Percentiles rank a stretch among this genome's conserved stretches.
Conservation (phyloP, 2,113 vertebrate genomes). For the Apeltes quadracus region DNA sequence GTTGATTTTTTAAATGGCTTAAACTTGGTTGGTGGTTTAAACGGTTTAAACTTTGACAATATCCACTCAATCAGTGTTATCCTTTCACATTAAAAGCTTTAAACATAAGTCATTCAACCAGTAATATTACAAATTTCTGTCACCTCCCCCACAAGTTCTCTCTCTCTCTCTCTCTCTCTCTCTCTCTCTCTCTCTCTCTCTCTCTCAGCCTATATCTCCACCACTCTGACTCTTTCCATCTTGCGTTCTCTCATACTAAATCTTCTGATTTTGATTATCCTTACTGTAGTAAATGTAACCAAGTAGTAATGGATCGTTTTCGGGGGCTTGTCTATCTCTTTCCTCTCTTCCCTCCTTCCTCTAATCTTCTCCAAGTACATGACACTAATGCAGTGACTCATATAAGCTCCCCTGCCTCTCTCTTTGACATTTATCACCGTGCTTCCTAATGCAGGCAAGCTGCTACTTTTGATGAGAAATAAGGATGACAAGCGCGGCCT, state of each 20-base stretch:
- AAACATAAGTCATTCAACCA: neutral
- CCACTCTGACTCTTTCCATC: conserved; percentile 34
- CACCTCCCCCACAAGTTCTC: neutral
- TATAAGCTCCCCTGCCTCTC: conserved; percentile 69
- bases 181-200: neutral
- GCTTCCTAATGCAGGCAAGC: conserved; percentile 65
- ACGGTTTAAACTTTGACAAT: neutral
- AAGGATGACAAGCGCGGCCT: conserved; percentile 67
- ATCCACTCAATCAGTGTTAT: neutral
- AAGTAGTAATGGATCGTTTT: conserved; percentile 53
- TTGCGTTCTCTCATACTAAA: conserved; percentile 48
- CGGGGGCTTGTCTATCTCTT: conserved; percentile 8
- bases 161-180: neutral
- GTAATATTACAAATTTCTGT: neutral
- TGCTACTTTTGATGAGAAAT: conserved; percentile 63
- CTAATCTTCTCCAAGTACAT: conserved; percentile 72
- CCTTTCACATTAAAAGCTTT: neutral
- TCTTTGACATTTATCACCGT: conserved; percentile 66
- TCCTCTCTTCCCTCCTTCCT: conserved; percentile 2
- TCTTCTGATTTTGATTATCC: conserved; percentile 68
- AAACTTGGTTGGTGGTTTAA: too few species aligned
- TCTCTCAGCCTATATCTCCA: conserved; percentile 14
- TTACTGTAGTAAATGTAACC: conserved; percentile 23
- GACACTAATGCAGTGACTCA: conserved; percentile 75
- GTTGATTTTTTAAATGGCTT: too few species aligned